Conservation (phyloP, 2,113 vertebrate species). For the Mastomys coucha region DNA sequence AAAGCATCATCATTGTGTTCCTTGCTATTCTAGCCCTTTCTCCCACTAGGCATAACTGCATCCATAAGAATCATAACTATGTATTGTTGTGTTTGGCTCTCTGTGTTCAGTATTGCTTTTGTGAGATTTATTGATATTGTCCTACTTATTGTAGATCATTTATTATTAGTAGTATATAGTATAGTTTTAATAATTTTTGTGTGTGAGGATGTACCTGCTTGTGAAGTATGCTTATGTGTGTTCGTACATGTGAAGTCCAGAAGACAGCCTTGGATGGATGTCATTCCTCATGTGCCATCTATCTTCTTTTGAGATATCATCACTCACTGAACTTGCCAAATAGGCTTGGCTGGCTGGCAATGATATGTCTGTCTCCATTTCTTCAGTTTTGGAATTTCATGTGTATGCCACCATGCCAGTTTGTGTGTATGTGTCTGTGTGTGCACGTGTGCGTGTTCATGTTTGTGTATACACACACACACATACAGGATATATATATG, state of each 20-base stretch:
- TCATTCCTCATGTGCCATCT: neutral
- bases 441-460: neutral
- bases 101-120: slow-evolving; percentile 16
- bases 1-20: neutral
- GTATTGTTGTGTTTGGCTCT: neutral
- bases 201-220: neutral
- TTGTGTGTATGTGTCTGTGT: neutral
- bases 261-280: neutral
- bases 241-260: neutral
- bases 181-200: neutral
- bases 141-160: slow-evolving; percentile 21
- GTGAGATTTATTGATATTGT: slow-evolving; percentile 5
- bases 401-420: neutral
- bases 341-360: neutral
- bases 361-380: neutral
- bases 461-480: no score
- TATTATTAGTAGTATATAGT: neutral
- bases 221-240: no score
- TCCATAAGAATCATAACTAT: neutral
- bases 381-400: neutral
- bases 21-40: neutral
- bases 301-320: neutral
- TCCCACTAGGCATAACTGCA: neutral
- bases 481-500: no score
- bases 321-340: neutral